Evolutionary conservation across 1,140 invertebrate genomes (phyloP), one percentile per base, ranked within the genome.

Genomic region (Coboldia fuscipes): DNA sequence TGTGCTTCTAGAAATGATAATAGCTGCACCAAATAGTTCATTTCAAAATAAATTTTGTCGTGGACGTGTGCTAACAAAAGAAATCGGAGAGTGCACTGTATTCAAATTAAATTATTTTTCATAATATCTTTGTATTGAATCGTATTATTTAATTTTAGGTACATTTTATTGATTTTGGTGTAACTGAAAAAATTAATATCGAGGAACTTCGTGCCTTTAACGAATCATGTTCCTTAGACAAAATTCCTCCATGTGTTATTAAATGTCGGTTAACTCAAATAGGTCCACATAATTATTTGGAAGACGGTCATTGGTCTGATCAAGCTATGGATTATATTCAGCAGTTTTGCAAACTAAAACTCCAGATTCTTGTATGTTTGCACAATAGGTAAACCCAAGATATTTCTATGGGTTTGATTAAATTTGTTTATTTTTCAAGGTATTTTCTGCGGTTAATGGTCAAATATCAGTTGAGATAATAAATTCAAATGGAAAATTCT

Each of bases 121-220:
- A 7, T 23, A 23, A 7, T 23, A 23, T 12, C 12, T 7, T 23
- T 12, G 12, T 23, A 7, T 23, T 7, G 6, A 7, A 12, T 23
- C 12, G 6, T 23, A 23, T 23, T 23, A 23, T 12, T 24, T 24
- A 8, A 8, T 47, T 46, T 27, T 40, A 63, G 58, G 65, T 89
- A 4, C 63, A 70, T 30, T 85, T 74, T 46, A 67, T 89, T 15
- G 85, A 93, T 51, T 75, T 64, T 54, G 86, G 86, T n/a, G 70
- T 69, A 40, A 56, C 43, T 3, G 57, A 56, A 2, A 46, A 58
- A 14, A 12, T 52, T 7, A 13, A 37, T n/a, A 43, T 51, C 17
- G 27, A 44, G 1, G 37, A 42, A 13, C 9, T 54, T 7, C 48
- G 49, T 12, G 10, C n/a, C 8, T 30, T 36, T n/a, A 43, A 43